Conservation (phyloP, 2,888 invertebrate species). For the Yponomeuta plumbellus region DNA sequence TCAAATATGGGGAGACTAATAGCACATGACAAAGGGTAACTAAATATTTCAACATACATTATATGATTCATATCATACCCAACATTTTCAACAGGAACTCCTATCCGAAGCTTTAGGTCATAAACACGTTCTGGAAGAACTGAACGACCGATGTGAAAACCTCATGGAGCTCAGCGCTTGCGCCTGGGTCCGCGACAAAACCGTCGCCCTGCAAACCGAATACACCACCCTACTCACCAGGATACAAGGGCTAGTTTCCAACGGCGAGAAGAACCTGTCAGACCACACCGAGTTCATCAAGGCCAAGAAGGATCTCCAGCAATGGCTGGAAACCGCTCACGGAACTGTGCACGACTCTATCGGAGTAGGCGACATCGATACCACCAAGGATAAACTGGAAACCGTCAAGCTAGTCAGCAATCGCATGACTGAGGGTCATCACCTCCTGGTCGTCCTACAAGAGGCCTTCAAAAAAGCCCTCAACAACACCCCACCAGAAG, state of each 20-base stretch:
- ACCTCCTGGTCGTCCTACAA: constrained; percentile 87
- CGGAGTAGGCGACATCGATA: constrained; percentile 86
- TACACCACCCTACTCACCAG: constrained; percentile 87
- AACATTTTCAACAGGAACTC: constrained; percentile 69
- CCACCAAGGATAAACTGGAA: constrained; percentile 87
- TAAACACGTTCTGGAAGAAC: constrained; percentile 86
- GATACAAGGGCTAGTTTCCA: constrained; percentile 88
- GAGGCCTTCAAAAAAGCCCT: constrained; percentile 91
- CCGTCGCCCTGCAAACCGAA: constrained; percentile 87
- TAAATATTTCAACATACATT: too few species aligned
- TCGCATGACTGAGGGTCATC: constrained; percentile 89
- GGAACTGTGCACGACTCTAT: constrained; percentile 89
- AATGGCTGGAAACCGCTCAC: constrained; percentile 89
- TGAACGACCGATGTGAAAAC: constrained; percentile 91
- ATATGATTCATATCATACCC: not conserved
- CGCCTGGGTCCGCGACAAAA: constrained; percentile 90
- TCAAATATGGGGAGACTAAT: too few species aligned
- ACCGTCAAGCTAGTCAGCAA: constrained; percentile 84
- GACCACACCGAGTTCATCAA: constrained; percentile 94
- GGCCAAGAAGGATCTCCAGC: constrained; percentile 87
- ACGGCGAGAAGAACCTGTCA: constrained; percentile 91
- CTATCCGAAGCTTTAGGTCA: constrained; percentile 85
- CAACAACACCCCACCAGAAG: constrained; percentile 86
- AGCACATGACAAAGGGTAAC: too few species aligned
- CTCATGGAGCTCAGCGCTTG: constrained; percentile 91